Conservation (phyloP, 2,797 vertebrate genomes). For the Sebastolobus altivelis region DNA sequence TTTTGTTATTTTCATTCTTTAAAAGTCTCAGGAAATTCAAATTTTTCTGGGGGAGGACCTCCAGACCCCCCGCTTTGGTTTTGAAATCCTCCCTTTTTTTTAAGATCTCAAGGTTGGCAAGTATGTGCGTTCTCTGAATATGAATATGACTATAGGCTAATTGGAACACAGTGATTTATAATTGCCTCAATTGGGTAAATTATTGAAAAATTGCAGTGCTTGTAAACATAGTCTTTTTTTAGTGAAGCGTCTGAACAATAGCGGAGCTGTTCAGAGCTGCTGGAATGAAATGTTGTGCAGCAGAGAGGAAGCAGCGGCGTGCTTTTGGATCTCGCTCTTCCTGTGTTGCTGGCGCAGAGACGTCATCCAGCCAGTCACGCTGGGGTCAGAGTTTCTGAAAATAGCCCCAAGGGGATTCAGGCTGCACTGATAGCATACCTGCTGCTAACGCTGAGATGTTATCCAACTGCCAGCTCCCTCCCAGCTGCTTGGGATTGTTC, state of each 20-base stretch:
- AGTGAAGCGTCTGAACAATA: constrained; percentile 47
- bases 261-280: constrained; percentile 30
- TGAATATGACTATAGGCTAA: constrained; percentile 22
- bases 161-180: constrained; percentile 38
- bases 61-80: too few relatives aligned
- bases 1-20: too few relatives aligned
- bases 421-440: constrained; percentile 70
- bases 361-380: constrained; percentile 64
- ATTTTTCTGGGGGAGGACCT: too few relatives aligned
- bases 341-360: constrained; percentile 55
- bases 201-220: constrained; percentile 10
- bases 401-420: constrained; percentile 64
- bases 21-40: too few relatives aligned
- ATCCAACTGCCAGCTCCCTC: constrained; percentile 58
- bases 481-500: constrained; percentile 68
- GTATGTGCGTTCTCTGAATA: constrained; percentile 12
- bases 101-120: too few relatives aligned
- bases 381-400: constrained; percentile 75
- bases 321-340: constrained; percentile 51
- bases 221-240: constrained; percentile 31
- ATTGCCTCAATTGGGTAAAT: constrained; percentile 32
- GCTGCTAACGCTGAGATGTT: constrained; percentile 74
- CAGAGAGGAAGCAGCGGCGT: constrained; percentile 45
- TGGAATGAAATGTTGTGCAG: constrained; percentile 44
- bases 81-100: too few relatives aligned